A percentile compares a stretch with the other conserved stretches of the same genome.
Evolutionary conservation across 35 echinoderm and acorn worm species (phyloP).

Genomic region (Amphiura filiformis): DNA sequence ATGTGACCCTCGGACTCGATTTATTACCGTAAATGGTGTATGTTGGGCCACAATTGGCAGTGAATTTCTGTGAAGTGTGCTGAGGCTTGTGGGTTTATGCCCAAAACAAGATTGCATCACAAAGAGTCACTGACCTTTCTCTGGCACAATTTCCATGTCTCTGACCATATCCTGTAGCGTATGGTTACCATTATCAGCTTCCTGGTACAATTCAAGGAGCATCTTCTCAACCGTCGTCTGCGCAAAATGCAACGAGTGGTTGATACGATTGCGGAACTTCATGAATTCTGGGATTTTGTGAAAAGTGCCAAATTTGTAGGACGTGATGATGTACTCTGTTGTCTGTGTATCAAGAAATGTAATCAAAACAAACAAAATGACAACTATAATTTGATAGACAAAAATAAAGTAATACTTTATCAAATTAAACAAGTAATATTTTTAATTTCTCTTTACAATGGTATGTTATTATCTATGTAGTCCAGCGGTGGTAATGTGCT

Average conservation of each 20-base stretch:
- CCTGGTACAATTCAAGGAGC: slow-evolving; percentile 76
- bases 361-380: slow-evolving; percentile 3
- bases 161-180: slow-evolving; percentile 26
- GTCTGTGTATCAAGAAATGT: slow-evolving; percentile 62
- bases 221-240: slow-evolving; percentile 85
- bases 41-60: too few relatives aligned
- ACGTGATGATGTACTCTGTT: slow-evolving; percentile 94
- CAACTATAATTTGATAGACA: too few relatives aligned
- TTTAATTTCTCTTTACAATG: too few relatives aligned
- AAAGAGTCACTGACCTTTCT: slow-evolving; percentile 30
- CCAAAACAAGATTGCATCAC: too few relatives aligned
- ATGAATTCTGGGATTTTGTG: slow-evolving; percentile 98
- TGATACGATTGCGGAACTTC: slow-evolving; percentile 69
- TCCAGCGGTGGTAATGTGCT: too few relatives aligned
- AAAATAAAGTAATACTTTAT: too few relatives aligned
- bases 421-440: too few relatives aligned
- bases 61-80: too few relatives aligned
- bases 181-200: slow-evolving; percentile 63
- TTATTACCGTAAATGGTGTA: too few relatives aligned
- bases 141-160: slow-evolving; percentile 57
- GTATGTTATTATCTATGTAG: too few relatives aligned
- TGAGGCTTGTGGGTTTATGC: too few relatives aligned
- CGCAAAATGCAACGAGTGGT: slow-evolving; percentile 74
- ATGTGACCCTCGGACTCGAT: too few relatives aligned
- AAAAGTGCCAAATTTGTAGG: slow-evolving; percentile 95